Percentiles rank a stretch among this genome's conserved stretches.
phyloP scores from a whole-genome alignment of 2,888 invertebrate genomes.

The Lasioglossum malachurum region DNA sequence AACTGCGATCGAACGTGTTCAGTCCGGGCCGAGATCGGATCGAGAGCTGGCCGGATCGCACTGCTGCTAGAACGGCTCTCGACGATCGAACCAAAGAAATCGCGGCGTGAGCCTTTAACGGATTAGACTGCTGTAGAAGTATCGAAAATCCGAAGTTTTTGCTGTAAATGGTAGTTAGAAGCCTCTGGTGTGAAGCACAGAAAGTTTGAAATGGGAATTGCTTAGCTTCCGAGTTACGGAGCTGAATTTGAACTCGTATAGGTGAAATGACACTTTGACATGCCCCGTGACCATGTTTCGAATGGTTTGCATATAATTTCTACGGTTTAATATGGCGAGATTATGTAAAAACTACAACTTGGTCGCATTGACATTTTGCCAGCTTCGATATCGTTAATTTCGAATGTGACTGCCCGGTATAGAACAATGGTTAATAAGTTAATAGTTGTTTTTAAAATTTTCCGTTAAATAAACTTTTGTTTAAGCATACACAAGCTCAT shows the following conservation, averaged over 20 bases:
- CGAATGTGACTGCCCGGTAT: background rate
- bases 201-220: background rate
- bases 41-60: slow-evolving; percentile 6
- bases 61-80: slow-evolving; percentile 12
- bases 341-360: background rate
- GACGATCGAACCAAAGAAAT: slow-evolving; percentile 4
- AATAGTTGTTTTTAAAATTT: background rate
- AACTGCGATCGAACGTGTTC: slow-evolving; percentile 33
- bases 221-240: background rate
- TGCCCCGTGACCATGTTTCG: fast-evolving
- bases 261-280: background rate
- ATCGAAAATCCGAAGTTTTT: background rate
- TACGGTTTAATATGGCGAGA: background rate
- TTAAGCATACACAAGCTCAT: background rate
- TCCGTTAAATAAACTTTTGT: background rate
- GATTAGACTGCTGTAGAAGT: background rate
- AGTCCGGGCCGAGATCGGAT: slow-evolving; percentile 15
- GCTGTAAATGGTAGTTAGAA: background rate
- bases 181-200: background rate
- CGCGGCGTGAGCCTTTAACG: slow-evolving; percentile 2
- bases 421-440: background rate
- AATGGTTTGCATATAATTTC: background rate
- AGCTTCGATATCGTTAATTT: background rate
- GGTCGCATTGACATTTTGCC: background rate
- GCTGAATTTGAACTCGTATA: background rate